phyloP scores from a whole-genome alignment of 2,113 vertebrate species.

The Mastomys natalensis region DNA sequence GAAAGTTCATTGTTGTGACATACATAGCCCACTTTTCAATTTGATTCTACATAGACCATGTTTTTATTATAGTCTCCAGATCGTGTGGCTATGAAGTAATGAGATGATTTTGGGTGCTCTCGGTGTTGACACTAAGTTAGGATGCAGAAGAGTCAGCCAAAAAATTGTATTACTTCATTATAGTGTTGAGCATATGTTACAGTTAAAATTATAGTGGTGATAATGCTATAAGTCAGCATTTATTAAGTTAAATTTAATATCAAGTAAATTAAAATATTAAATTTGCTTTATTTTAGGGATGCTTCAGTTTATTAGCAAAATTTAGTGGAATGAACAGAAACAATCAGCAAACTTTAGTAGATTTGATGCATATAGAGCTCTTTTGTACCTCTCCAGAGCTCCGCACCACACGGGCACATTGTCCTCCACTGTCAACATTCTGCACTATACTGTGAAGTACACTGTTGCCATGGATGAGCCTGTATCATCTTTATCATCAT shows the following conservation, averaged over 20 bases:
- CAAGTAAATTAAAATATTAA: not conserved
- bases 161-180: not conserved
- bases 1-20: not conserved
- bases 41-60: not conserved
- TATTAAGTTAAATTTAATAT: not conserved
- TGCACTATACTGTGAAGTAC: not conserved
- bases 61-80: not conserved
- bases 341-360: not conserved
- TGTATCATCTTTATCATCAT: not conserved
- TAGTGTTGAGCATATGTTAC: not conserved
- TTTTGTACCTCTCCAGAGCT: no score
- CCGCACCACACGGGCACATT: not conserved
- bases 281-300: not conserved
- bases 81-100: not conserved
- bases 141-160: not conserved
- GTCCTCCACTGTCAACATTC: not conserved
- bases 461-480: not conserved
- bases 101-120: not conserved
- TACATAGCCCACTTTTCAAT: not conserved
- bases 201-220: not conserved
- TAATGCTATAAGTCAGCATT: not conserved
- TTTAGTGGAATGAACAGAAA: not conserved
- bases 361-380: not conserved
- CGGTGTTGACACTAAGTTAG: not conserved
- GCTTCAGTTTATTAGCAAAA: not conserved